Evolutionary conservation across 1,140 invertebrate genomes (phyloP).

Genomic region (Caenorhabditis brenneri): DNA sequence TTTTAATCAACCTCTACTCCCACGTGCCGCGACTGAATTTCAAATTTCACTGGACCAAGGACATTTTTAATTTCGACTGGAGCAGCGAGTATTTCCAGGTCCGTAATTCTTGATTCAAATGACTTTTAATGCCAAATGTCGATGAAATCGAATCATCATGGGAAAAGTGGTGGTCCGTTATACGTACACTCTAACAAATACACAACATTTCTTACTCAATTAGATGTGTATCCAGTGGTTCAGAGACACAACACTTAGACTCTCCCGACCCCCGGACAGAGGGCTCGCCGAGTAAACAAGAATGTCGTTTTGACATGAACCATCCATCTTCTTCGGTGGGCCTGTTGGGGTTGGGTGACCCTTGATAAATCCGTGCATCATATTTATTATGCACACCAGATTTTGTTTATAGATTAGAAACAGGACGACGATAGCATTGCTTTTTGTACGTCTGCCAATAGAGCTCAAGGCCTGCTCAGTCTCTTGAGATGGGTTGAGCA

Average conservation of each 20-base stretch:
- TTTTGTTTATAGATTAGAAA: constrained; percentile 43
- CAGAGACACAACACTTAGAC: constrained; percentile 23
- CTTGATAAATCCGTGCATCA: constrained; percentile 40
- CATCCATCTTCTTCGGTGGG: constrained; percentile 24
- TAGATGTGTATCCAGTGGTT: constrained; percentile 39
- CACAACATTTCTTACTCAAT: constrained; percentile 35
- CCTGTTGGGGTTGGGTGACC: constrained; percentile 14
- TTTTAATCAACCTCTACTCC: constrained; percentile 30
- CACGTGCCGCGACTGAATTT: constrained; percentile 45
- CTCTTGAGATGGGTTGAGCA: neutral
- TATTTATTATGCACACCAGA: constrained; percentile 41
- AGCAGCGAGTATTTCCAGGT: constrained; percentile 53
- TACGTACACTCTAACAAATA: constrained; percentile 19
- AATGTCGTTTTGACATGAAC: constrained; percentile 33
- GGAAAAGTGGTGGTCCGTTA: constrained; percentile 13
- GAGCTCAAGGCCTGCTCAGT: neutral
- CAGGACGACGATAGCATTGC: neutral
- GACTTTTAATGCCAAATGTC: neutral
- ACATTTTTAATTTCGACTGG: constrained; percentile 44
- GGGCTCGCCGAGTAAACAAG: constrained; percentile 34
- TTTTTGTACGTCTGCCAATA: constrained; percentile 11
- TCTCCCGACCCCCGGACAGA: neutral
- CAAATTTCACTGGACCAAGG: constrained; percentile 44
- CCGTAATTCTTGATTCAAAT: neutral
- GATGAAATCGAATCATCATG: constrained; percentile 41